A percentile compares a stretch with the other conserved stretches of the same genome.
These are phyloP conservation scores for Calameuta pallipes DNA, from an alignment of 2,888 invertebrate species.

Conservation along the genomic window DNA sequence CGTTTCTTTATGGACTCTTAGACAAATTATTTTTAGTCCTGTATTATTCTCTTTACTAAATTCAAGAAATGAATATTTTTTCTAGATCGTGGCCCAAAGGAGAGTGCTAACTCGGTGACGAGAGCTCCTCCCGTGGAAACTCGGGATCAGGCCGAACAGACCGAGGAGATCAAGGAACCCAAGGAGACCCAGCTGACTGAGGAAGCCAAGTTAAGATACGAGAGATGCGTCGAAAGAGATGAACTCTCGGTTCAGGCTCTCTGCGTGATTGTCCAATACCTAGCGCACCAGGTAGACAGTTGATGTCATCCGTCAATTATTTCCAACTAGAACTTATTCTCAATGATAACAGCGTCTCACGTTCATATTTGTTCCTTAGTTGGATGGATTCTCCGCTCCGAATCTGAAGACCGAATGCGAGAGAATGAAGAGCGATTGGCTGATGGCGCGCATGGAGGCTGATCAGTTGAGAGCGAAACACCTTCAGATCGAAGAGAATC, in stretches of 20 bases:
- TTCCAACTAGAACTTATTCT: background rate
- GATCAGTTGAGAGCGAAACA: slow-evolving; percentile 65
- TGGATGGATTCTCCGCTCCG: slow-evolving; percentile 74
- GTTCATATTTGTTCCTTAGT: slow-evolving; percentile 61
- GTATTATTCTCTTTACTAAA: background rate
- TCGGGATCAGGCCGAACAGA: slow-evolving; percentile 67
- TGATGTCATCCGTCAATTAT: background rate
- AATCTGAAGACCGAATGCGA: slow-evolving; percentile 68
- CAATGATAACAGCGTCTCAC: background rate
- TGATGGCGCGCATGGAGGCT: slow-evolving; percentile 66
- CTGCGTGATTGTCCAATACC: slow-evolving; percentile 85
- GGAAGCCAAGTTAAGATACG: slow-evolving; percentile 29
- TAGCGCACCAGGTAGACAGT: slow-evolving; percentile 71
- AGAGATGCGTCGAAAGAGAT: slow-evolving; percentile 61
- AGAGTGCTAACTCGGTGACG: slow-evolving; percentile 10
- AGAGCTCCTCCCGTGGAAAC: slow-evolving; percentile 43
- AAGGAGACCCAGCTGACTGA: background rate
- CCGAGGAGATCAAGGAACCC: slow-evolving; percentile 22
- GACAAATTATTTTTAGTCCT: background rate
- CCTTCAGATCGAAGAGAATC: slow-evolving; percentile 59
- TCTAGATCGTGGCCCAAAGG: slow-evolving; percentile 29
- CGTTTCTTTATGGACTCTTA: background rate
- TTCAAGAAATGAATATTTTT: background rate
- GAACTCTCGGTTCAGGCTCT: slow-evolving; percentile 84
- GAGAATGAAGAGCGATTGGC: slow-evolving; percentile 66